Evolutionary conservation across 2,797 vertebrate species (phyloP).

Genomic region (Synanceia verrucosa): DNA sequence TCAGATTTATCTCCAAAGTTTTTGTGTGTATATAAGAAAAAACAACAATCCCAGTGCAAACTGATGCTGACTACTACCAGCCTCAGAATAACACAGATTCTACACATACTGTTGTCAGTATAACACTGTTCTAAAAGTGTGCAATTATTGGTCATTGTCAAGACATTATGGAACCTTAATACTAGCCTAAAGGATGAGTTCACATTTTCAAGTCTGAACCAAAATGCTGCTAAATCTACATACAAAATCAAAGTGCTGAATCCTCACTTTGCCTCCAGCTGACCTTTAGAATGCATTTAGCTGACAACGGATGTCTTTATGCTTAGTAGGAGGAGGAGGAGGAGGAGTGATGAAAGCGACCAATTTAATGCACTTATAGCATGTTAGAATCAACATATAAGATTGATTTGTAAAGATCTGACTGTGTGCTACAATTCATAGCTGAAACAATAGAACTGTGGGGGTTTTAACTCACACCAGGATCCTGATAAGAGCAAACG

Average conservation of each 20-base stretch:
- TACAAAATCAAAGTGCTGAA: neutral
- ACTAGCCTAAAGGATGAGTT: neutral
- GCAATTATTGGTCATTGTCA: neutral
- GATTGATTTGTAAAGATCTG: neutral
- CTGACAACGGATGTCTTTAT: neutral
- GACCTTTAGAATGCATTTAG: neutral
- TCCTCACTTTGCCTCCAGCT: neutral
- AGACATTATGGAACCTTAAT: neutral
- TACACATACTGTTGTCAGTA: neutral
- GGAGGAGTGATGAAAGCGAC: neutral
- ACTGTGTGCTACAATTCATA: neutral
- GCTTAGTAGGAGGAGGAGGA: neutral
- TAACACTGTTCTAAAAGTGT: neutral
- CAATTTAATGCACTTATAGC: neutral
- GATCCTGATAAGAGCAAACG: neutral
- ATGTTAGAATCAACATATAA: neutral
- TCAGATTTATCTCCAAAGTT: neutral
- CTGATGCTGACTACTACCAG: neutral
- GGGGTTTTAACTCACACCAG: neutral
- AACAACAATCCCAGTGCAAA: neutral
- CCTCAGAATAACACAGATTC: neutral
- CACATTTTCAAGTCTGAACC: neutral
- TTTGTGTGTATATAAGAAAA: neutral
- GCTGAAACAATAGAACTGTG: neutral
- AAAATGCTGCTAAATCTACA: neutral